Evolutionary conservation across 2,113 vertebrate genomes (phyloP), one percentile per base, ranked within the genome.

Genomic region (Vombatus ursinus): DNA sequence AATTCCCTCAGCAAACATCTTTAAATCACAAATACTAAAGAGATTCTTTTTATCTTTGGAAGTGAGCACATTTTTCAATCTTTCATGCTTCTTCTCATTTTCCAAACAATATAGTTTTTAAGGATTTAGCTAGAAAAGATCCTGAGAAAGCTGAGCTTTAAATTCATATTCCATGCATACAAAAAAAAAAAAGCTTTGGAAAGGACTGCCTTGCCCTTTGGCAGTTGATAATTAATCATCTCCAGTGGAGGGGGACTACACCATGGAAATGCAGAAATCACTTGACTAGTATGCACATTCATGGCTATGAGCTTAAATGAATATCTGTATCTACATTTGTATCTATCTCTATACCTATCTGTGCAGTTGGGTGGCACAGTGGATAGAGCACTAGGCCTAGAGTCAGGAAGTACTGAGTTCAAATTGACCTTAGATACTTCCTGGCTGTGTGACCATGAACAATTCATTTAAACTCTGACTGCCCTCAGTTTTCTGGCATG

Each of bases 211-310:
- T 77, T 94, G 53, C 90, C 96, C 92, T 92, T 97, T 50, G 95
- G 95, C 54, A 94, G 44, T 94, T 93, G 95, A 97, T 68, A 93
- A 96, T 77, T 95, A 96, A 95, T 54, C 5, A 90, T 51, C 61
- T 96, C 89, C 84, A 89, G 3, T 90, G 92, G 96, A 91, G 28
- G 54, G 94, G 4, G 10, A 53, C 11, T 19, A 93, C 44, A 57
- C 0, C 16, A 68, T 5, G 28, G 52, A 94, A 52, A 44, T 44
- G n/a, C 19, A 84, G 37, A 22, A 84, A 44, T 44, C 10, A 44
- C 19, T 84, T 23, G 16, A n/a, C 37, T n/a, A n/a, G 37, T n/a
- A n/a, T 77, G 61, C 61, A 77, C 37, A 77, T 77, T n/a, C n/a
- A 84, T 22, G 37, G 16, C n/a, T 22, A 22, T 77, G 37, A 1